Conservation (phyloP, 2,797 vertebrate species). For the Eulemur albifrons region DNA sequence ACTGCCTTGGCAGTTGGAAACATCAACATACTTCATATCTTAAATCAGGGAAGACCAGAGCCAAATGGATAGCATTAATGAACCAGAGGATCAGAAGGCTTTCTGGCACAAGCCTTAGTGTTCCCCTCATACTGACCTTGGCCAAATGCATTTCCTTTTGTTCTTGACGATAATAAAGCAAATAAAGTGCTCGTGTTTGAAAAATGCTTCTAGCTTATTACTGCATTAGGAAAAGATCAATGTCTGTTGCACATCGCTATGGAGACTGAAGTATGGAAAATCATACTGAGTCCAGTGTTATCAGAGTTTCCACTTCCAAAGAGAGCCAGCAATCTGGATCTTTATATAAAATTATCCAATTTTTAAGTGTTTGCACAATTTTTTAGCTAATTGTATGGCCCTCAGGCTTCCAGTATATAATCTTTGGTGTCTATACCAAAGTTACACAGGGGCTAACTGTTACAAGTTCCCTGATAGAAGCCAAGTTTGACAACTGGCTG, state of each 20-base stretch:
- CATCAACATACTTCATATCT: slow-evolving; percentile 41
- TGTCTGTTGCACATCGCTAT: neutral
- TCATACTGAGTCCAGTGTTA: neutral
- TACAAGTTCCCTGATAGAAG: neutral
- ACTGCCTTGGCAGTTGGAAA: slow-evolving; percentile 49
- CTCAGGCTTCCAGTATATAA: neutral
- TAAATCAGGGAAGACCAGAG: slow-evolving; percentile 37
- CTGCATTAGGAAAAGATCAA: slow-evolving; percentile 59
- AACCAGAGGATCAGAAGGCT: slow-evolving; percentile 37
- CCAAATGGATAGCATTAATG: slow-evolving; percentile 44
- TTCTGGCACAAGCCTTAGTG: neutral
- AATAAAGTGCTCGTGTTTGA: slow-evolving; percentile 34
- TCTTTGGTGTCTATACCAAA: neutral
- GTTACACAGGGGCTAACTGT: too few species aligned
- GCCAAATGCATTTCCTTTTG: slow-evolving; percentile 71
- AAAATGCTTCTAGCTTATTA: slow-evolving; percentile 61
- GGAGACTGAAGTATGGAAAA: slow-evolving; percentile 1
- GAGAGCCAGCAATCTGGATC: neutral
- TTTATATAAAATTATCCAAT: neutral
- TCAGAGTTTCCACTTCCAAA: neutral
- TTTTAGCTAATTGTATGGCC: neutral
- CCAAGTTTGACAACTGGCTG: neutral
- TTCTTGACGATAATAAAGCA: slow-evolving; percentile 60
- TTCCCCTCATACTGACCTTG: slow-evolving; percentile 56
- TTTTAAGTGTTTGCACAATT: neutral